Evolutionary conservation across 2,113 vertebrate species (phyloP).

Genomic region (Seriola quinqueradiata): DNA sequence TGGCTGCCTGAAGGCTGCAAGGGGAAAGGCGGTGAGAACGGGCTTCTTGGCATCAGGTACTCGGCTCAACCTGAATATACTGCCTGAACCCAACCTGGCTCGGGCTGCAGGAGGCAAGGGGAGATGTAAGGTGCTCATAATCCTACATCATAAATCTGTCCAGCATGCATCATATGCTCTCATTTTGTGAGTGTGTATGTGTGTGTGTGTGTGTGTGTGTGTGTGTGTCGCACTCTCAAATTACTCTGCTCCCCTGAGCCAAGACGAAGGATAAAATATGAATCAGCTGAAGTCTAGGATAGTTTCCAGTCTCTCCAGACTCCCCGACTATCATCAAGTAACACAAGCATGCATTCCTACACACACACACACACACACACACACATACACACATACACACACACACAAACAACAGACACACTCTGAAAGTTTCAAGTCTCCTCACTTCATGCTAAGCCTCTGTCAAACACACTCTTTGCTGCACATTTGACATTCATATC

Average conservation of each 20-base stretch:
- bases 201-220: slow-evolving; percentile 31
- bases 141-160: slow-evolving; percentile 78
- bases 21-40: slow-evolving; percentile 55
- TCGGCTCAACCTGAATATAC: slow-evolving; percentile 74
- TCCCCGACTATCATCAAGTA: slow-evolving; percentile 54
- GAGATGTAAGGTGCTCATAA: slow-evolving; percentile 79
- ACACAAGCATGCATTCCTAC: slow-evolving; percentile 36
- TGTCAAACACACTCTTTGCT: slow-evolving; percentile 62
- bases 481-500: slow-evolving; percentile 66
- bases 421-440: slow-evolving; percentile 58
- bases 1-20: slow-evolving; percentile 72
- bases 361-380: slow-evolving; percentile 25
- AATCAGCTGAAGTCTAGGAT: slow-evolving; percentile 81
- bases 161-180: slow-evolving; percentile 77
- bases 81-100: slow-evolving; percentile 75
- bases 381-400: slow-evolving; percentile 24
- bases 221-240: slow-evolving; percentile 71
- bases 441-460: slow-evolving; percentile 56
- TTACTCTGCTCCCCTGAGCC: slow-evolving; percentile 76
- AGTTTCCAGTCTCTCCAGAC: slow-evolving; percentile 74
- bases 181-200: slow-evolving; percentile 53
- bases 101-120: slow-evolving; percentile 63
- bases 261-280: slow-evolving; percentile 79
- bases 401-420: slow-evolving; percentile 30
- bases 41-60: slow-evolving; percentile 73